These are phyloP conservation scores for Zaprionus lineosus DNA, from an alignment of 2,888 invertebrate species.

Conservation along the genomic window DNA sequence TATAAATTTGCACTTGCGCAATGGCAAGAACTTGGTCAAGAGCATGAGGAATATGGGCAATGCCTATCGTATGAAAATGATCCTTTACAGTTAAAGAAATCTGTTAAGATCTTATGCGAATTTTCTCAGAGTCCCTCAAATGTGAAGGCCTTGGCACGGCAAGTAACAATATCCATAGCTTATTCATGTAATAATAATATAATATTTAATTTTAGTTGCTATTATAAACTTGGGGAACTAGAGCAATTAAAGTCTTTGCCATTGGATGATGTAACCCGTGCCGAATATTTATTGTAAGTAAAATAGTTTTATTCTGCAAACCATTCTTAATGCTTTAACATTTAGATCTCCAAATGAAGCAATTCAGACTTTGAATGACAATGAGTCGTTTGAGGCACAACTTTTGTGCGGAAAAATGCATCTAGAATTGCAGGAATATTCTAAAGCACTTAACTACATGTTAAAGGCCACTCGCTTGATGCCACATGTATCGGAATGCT, in stretches of 20 bases:
- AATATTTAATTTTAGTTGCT: slow-evolving; percentile 65
- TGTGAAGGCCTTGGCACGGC: slow-evolving; percentile 72
- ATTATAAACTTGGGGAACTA: slow-evolving; percentile 58
- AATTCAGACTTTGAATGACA: slow-evolving; percentile 79
- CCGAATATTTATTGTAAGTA: slow-evolving; percentile 73
- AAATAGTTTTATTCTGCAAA: neutral
- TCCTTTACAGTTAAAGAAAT: slow-evolving; percentile 82
- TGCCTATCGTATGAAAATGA: slow-evolving; percentile 74
- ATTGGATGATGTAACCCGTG: slow-evolving; percentile 55
- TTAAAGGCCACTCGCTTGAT: slow-evolving; percentile 89
- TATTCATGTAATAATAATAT: neutral
- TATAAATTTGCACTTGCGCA: slow-evolving; percentile 83
- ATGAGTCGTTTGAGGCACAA: slow-evolving; percentile 69
- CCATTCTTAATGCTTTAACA: neutral
- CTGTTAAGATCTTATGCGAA: slow-evolving; percentile 81
- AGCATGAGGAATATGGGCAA: slow-evolving; percentile 50
- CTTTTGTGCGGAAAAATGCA: slow-evolving; percentile 75
- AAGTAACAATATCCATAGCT: neutral
- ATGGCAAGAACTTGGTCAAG: slow-evolving; percentile 60
- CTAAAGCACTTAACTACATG: slow-evolving; percentile 86
- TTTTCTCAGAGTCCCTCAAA: slow-evolving; percentile 35
- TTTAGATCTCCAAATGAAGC: slow-evolving; percentile 84
- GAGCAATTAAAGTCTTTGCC: slow-evolving; percentile 49
- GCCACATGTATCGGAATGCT: slow-evolving; percentile 89
- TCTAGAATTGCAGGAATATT: slow-evolving; percentile 83